Base-by-base conservation (phyloP, 2,888 invertebrate species). In the Coleophora flavipennella region DNA sequence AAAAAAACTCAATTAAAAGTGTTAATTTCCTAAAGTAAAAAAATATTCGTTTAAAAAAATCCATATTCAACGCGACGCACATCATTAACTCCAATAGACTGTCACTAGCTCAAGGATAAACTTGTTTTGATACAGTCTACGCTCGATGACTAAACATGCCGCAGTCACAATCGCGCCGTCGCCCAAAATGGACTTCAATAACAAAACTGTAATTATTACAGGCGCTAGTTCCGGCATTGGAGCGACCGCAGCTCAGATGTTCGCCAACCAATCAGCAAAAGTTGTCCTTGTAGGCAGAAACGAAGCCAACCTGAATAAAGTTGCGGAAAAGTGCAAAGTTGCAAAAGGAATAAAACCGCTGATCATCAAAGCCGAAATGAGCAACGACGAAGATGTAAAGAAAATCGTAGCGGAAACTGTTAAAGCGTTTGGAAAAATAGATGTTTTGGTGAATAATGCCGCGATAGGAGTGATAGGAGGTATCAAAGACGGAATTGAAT, bases 361-460 rank as follows among this genome's bases (percentile, higher is more conserved):
- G 4, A 63, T 89, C n/a, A 59, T 91, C 13, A 74, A 86, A 49
- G 90, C 88, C 1, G 92, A 92, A 51, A 58, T 91, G 25, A 90
- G 88, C 0, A 87, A 88, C 41, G 92, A 94, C 59, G 76, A 76
- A 8, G 92, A 93, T 49, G 85, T 88, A 0, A 86, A 88, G 55
- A 80, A 80, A 29, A 88, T 94, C 42, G 65, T 94, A 6, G 77
- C 87, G 2, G 79, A 88, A 31, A 91, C 94, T 0, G 72, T 95
- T 4, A 73, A 87, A 36, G 86, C 87, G 48, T 92, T 87, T 59
- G 89, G 88, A 1, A 88, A 86, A 50, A 80, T 95, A 9, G 92
- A 95, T 77, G 88, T 95, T 27, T 67, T 95, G 34, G 87, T 95
- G 3, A 95, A 97, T 66, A 95, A 92, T 75, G 96, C 96, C 28